Percentiles rank a stretch among this genome's conserved stretches.
Conservation (phyloP, 2,113 vertebrate species). For the Hyaena hyaena region DNA sequence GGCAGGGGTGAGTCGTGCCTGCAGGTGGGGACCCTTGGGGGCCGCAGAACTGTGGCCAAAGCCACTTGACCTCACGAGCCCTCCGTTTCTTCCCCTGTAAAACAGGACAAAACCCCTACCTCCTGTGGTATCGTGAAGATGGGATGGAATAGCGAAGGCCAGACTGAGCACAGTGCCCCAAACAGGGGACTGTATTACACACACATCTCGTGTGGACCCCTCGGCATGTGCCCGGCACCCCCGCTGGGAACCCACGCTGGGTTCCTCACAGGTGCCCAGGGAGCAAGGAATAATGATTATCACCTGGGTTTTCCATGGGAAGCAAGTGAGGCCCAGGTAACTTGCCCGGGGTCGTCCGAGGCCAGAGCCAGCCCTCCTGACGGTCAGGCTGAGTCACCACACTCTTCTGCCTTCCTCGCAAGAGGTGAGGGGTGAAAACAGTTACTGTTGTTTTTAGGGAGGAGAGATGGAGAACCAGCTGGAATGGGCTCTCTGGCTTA, state of each 20-base stretch:
- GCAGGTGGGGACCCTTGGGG: neutral
- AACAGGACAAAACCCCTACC: neutral
- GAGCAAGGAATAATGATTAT: fast-evolving
- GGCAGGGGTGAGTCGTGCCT: too few species aligned
- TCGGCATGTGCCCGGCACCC: too few species aligned
- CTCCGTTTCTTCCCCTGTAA: neutral
- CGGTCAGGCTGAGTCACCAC: fast-evolving
- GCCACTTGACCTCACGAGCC: neutral
- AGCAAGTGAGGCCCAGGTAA: neutral
- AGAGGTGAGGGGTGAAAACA: neutral
- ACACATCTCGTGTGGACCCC: neutral
- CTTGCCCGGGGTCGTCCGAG: neutral
- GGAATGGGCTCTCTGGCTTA: neutral
- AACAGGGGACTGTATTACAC: fast-evolving
- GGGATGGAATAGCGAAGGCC: neutral
- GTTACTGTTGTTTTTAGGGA: neutral
- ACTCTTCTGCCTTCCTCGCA: neutral
- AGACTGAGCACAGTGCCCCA: neutral
- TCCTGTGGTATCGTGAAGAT: neutral
- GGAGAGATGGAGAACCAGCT: neutral
- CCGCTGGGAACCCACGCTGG: neutral
- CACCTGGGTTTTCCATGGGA: neutral
- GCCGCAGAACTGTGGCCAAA: neutral
- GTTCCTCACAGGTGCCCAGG: neutral
- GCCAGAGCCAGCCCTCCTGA: neutral